These are phyloP conservation scores for Alcis repandata DNA, from an alignment of 2,888 invertebrate species.

Conservation along the genomic window DNA sequence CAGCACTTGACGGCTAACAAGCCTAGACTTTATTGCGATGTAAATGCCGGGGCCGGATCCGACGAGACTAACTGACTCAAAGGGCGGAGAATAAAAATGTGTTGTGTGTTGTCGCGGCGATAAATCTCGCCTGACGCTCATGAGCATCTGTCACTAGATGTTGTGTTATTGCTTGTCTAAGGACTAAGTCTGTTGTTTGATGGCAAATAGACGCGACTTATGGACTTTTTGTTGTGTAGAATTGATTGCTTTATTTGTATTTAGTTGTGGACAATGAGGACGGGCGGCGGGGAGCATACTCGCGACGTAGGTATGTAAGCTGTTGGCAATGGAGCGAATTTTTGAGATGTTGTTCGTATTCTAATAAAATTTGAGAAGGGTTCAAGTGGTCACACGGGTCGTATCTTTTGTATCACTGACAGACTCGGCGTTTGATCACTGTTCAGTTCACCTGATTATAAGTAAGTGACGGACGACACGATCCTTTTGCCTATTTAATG, in stretches of 20 bases:
- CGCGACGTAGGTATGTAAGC: neutral
- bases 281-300: no score
- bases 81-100: conserved; percentile 29
- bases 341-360: neutral
- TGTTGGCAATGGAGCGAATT: neutral
- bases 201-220: neutral
- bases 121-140: conserved; percentile 27
- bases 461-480: no score
- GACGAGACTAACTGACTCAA: conserved; percentile 25
- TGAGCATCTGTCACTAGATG: conserved; percentile 10
- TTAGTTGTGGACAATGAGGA: neutral
- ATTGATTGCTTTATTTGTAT: neutral
- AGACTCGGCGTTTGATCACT: neutral
- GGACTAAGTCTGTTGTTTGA: conserved; percentile 7
- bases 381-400: neutral
- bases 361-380: neutral
- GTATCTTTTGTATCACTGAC: neutral
- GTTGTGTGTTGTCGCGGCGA: conserved; percentile 17
- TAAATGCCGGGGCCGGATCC: conserved; percentile 40
- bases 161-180: conserved; percentile 12
- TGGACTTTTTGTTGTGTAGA: neutral
- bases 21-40: conserved; percentile 50
- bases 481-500: no score
- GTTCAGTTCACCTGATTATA: no score
- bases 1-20: conserved; percentile 45